Percentiles rank a stretch among this genome's conserved stretches.
These are phyloP conservation scores for Trachemys scripta DNA, from an alignment of 2,113 vertebrate species.

Conservation along the genomic window DNA sequence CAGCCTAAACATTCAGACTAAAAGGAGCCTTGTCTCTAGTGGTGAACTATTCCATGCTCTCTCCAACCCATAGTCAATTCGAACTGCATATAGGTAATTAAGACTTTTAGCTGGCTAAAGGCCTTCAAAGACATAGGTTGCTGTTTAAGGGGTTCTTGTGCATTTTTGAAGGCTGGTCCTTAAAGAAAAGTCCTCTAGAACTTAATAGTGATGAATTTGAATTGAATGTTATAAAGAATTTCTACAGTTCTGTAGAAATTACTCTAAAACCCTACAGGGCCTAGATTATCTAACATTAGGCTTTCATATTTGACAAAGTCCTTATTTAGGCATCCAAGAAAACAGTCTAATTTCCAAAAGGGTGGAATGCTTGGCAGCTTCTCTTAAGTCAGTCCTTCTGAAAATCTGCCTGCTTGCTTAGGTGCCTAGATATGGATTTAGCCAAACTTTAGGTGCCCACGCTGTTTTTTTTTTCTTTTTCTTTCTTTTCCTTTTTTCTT, in stretches of 20 bases:
- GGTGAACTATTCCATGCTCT: neutral
- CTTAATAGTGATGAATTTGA: neutral
- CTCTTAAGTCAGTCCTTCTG: neutral
- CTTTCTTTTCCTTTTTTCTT: neutral
- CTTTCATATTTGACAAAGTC: neutral
- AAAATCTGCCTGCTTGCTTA: neutral
- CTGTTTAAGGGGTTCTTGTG: neutral
- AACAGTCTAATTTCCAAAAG: neutral
- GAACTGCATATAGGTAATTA: neutral
- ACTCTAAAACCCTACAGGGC: neutral
- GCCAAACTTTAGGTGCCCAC: neutral
- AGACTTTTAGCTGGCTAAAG: neutral
- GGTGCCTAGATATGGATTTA: neutral
- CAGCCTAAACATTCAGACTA: neutral
- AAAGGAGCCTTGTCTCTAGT: neutral
- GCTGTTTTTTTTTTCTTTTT: neutral
- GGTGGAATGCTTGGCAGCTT: neutral
- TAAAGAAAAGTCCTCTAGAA: neutral
- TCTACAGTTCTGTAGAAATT: neutral
- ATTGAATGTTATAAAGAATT: neutral
- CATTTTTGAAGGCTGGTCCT: neutral
- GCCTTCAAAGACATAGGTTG: neutral
- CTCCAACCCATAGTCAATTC: neutral
- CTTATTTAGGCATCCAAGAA: neutral
- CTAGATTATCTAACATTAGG: too few species aligned